phyloP scores from a whole-genome alignment of 2,797 vertebrate species.

The Aselliscus stoliczkanus region DNA sequence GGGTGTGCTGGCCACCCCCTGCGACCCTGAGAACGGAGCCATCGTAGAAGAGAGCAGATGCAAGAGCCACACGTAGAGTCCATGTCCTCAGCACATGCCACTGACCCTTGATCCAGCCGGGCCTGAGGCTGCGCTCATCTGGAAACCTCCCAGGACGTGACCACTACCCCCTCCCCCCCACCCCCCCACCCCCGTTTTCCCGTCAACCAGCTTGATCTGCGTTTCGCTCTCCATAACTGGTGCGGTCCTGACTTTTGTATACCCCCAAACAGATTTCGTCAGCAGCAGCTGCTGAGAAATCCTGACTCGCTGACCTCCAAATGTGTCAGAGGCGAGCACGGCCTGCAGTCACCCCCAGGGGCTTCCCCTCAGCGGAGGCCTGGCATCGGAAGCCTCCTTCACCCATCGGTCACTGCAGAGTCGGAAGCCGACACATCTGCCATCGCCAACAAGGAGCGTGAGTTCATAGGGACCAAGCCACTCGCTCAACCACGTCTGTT shows the following conservation, averaged over 20 bases:
- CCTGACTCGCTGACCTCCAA: neutral
- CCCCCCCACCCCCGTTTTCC: too few species aligned
- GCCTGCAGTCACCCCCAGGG: too few species aligned
- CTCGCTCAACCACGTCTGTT: accelerated
- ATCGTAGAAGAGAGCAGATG: neutral
- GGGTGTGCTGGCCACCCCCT: neutral
- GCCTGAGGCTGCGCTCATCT: accelerated
- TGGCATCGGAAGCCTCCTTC: neutral
- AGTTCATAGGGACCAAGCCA: neutral
- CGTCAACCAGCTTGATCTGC: neutral
- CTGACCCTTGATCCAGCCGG: neutral
- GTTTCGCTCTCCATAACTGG: neutral
- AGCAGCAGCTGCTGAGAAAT: neutral
- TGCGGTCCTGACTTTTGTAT: neutral
- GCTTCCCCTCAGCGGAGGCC: neutral
- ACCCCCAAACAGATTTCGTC: neutral
- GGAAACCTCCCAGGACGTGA: neutral
- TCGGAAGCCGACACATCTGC: accelerated
- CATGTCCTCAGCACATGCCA: accelerated
- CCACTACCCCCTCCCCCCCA: neutral
- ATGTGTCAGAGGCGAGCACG: neutral
- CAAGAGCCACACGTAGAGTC: accelerated
- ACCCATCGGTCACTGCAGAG: too few species aligned
- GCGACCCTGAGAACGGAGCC: neutral
- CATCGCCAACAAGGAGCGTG: neutral